phyloP scores from a whole-genome alignment of 2,797 vertebrate genomes.

The Anableps anableps region DNA sequence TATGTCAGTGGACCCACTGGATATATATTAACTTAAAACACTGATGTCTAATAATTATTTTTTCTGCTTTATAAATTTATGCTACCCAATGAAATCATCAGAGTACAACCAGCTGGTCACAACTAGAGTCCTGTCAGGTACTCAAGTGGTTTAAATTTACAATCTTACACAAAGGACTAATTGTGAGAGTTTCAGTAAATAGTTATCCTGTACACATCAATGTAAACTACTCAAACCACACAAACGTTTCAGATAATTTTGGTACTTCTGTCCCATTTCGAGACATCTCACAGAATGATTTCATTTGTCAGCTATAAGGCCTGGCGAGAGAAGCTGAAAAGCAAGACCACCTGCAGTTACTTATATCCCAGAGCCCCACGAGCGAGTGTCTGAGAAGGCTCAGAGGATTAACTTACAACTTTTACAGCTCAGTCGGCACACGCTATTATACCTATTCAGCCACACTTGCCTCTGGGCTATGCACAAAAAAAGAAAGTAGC shows the following conservation, averaged over 20 bases:
- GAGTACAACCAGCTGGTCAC: constrained; percentile 34
- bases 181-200: constrained; percentile 23
- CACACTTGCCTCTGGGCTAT: constrained; percentile 71
- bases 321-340: constrained; percentile 44
- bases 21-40: background rate
- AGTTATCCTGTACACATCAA: background rate
- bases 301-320: constrained; percentile 65
- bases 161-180: constrained; percentile 14
- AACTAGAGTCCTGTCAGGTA: constrained; percentile 33
- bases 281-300: constrained; percentile 53
- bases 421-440: constrained; percentile 76
- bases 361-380: constrained; percentile 70
- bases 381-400: constrained; percentile 68
- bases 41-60: background rate
- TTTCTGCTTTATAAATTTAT: constrained; percentile 20
- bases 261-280: constrained; percentile 33
- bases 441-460: constrained; percentile 75
- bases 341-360: constrained; percentile 79
- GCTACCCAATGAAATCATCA: constrained; percentile 44
- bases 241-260: constrained; percentile 33
- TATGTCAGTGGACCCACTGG: background rate
- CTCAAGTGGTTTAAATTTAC: constrained; percentile 40
- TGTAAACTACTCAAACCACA: too few relatives aligned
- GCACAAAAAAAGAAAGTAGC: constrained; percentile 72
- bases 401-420: constrained; percentile 77